Base-by-base conservation (phyloP, 2,113 vertebrate species). In the Oncorhynchus keta region DNA sequence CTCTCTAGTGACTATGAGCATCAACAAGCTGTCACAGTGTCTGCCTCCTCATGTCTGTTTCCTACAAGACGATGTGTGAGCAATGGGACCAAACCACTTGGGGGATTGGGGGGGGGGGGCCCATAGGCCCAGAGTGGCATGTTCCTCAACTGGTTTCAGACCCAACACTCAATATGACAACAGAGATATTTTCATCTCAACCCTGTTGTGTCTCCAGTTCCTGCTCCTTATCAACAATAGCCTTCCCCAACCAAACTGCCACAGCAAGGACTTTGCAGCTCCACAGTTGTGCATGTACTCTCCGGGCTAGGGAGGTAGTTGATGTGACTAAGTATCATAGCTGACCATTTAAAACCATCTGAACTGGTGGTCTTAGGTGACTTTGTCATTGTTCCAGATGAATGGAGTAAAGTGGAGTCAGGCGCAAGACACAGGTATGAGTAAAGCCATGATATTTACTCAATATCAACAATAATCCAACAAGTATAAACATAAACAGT, bases 21-120 rank as follows among this genome's bases (percentile, higher is more conserved):
- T 68, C 67, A 68, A 30, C 67, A 45, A 68, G 16, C 32, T 68
- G 16, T 45, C 67, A 68, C 20, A 16, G 20, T 45, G 8, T n/a
- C 49, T 14, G 12, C 1, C 5, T 68, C 13, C 66, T 68, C 28
- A 13, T 16, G 28, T 45, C 67, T 39, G 49, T 35, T n/a, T 8
- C 32, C 67, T 11, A 35, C 32, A 20, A 35, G 67, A n/a, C 32
- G 13, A 39, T 6, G 67, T 22, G 67, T 68, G 67, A 68, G 18
- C 67, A 16, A 68, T 9, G 7, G 18, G 67, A 30, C 32, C 14
- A 20, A 4, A 30, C 66, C 65, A 26, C 12, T 2, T 68, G 8
- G 1, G 6, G 4, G 3, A 2, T 11, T 1, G 14, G 1, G 6
- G 4, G 3, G 5, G 24, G 3, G 14, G 0, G 30, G 59, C 24